These are phyloP conservation scores for Anthrax anthrax DNA, from an alignment of 2,888 invertebrate species.

Conservation along the genomic window DNA sequence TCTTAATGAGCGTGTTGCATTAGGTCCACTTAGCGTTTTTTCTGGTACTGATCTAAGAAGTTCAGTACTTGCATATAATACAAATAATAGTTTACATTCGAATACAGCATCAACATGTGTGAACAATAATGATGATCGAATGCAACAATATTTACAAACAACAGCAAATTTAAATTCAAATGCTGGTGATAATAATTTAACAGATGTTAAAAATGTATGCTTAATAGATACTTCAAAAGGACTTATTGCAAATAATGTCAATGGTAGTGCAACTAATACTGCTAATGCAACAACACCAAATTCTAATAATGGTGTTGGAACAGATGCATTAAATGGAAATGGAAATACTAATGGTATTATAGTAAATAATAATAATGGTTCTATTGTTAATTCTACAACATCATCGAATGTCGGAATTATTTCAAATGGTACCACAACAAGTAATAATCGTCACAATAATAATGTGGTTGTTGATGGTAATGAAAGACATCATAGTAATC, in stretches of 20 bases:
- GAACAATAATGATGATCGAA: background rate
- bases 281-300: background rate
- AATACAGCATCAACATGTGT: background rate
- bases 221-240: background rate
- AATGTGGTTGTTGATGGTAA: background rate
- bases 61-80: constrained; percentile 26
- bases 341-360: constrained; percentile 2
- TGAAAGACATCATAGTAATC: constrained; percentile 6
- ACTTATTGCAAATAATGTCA: background rate
- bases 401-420: background rate
- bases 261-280: background rate
- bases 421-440: constrained; percentile 1
- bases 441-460: background rate
- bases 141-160: background rate
- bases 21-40: constrained; percentile 38
- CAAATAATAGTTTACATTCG: constrained; percentile 7
- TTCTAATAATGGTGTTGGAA: background rate
- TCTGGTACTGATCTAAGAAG: constrained; percentile 26
- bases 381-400: background rate
- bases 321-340: constrained; percentile 1
- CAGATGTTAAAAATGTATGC: background rate
- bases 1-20: constrained; percentile 42
- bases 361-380: background rate
- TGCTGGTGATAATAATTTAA: background rate
- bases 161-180: background rate